These are phyloP conservation scores for Atta cephalotes DNA, from an alignment of 1,140 invertebrate genomes.

Conservation along the genomic window DNA sequence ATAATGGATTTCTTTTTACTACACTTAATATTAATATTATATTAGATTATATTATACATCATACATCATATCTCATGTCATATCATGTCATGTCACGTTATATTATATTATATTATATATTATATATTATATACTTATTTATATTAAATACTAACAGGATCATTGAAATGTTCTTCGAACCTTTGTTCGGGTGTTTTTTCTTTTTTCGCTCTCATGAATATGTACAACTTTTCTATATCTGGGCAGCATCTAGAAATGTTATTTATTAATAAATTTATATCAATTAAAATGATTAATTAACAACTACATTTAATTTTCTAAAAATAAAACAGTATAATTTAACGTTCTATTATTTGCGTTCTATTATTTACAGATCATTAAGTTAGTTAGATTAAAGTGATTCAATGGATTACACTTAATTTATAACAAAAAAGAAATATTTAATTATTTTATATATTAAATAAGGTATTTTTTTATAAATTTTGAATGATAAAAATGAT, in stretches of 20 bases:
- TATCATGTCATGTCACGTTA: neutral
- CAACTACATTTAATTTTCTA: neutral
- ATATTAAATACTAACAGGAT: constrained; percentile 83
- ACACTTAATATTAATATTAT: no score
- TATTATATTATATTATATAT: neutral
- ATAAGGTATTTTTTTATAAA: no score
- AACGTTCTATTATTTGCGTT: neutral
- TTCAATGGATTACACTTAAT: neutral
- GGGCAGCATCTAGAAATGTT: constrained; percentile 88
- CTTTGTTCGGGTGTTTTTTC: constrained; percentile 88
- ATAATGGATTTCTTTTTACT: no score
- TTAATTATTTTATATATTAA: no score
- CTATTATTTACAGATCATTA: neutral
- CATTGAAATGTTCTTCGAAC: constrained; percentile 87
- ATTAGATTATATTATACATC: neutral
- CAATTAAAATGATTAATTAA: neutral
- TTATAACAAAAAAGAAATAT: no score
- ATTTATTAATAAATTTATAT: neutral
- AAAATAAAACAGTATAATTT: neutral
- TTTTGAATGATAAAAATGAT: no score
- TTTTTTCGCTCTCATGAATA: constrained; percentile 91
- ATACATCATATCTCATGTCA: no score
- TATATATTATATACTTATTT: neutral
- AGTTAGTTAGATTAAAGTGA: no score
- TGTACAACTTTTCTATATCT: constrained; percentile 89